A percentile compares a stretch with the other conserved stretches of the same genome.
Evolutionary conservation across 2,797 vertebrate species (phyloP).

Genomic region (Etheostoma nigrum): DNA sequence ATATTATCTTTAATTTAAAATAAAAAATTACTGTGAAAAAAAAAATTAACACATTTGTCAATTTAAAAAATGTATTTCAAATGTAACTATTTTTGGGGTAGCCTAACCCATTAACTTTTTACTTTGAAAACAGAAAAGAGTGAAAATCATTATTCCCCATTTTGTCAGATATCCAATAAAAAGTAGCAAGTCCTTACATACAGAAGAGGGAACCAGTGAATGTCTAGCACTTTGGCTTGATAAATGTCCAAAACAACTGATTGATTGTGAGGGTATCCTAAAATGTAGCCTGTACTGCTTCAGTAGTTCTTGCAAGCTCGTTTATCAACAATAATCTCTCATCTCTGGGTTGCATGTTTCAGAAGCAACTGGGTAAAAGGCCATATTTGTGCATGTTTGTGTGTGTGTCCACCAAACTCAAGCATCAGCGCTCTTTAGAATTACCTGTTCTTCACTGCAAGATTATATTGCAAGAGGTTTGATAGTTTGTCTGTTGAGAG

Average conservation of each 20-base stretch:
- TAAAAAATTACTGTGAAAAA: neutral
- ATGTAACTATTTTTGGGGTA: neutral
- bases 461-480: slow-evolving; percentile 18
- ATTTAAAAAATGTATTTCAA: too few species aligned
- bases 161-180: neutral
- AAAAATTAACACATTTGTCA: neutral
- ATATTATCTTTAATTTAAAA: neutral
- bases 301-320: neutral
- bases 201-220: neutral
- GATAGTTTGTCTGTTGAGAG: slow-evolving; percentile 30
- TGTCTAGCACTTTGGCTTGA: neutral
- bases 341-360: neutral
- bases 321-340: neutral
- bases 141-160: neutral
- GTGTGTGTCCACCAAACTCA: slow-evolving; percentile 13
- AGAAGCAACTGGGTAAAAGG: slow-evolving; percentile 18
- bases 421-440: slow-evolving; percentile 31
- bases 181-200: neutral
- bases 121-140: neutral
- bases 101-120: neutral
- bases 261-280: neutral
- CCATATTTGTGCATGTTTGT: slow-evolving; percentile 3
- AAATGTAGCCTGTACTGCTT: neutral
- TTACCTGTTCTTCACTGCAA: slow-evolving; percentile 10
- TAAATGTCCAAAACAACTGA: neutral